phyloP scores from a whole-genome alignment of 2,888 invertebrate species.

The Yponomeuta cagnagella region DNA sequence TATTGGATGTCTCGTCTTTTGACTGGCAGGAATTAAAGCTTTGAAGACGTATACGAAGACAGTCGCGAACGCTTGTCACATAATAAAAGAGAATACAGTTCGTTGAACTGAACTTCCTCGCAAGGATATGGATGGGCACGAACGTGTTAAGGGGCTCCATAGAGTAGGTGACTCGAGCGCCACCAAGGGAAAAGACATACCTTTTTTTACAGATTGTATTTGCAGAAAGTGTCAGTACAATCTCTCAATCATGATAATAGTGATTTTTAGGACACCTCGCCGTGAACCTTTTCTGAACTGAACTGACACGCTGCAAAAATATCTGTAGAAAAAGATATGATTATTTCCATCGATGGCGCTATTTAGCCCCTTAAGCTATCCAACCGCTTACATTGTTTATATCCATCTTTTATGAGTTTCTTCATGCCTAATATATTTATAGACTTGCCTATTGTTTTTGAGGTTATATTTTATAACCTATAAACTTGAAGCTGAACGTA shows the following conservation, averaged over 20 bases:
- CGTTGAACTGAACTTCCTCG: background rate
- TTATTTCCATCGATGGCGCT: too few species aligned
- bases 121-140: background rate
- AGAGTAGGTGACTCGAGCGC: too few species aligned
- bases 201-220: too few species aligned
- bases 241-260: too few species aligned
- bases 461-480: slow-evolving; percentile 3
- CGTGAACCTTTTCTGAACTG: too few species aligned
- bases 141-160: background rate
- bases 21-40: background rate
- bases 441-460: background rate
- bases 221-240: too few species aligned
- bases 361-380: background rate
- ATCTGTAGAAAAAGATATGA: too few species aligned
- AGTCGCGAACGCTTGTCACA: background rate
- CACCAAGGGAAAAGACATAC: too few species aligned
- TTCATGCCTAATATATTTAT: background rate
- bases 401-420: background rate
- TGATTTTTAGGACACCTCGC: too few species aligned
- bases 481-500: background rate
- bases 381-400: background rate
- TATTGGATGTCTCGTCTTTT: background rate
- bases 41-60: background rate
- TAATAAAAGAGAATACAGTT: background rate
- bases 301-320: too few species aligned